These are phyloP conservation scores for Nannobrachium achirus DNA, from an alignment of 2,113 vertebrate species.

Conservation along the genomic window DNA sequence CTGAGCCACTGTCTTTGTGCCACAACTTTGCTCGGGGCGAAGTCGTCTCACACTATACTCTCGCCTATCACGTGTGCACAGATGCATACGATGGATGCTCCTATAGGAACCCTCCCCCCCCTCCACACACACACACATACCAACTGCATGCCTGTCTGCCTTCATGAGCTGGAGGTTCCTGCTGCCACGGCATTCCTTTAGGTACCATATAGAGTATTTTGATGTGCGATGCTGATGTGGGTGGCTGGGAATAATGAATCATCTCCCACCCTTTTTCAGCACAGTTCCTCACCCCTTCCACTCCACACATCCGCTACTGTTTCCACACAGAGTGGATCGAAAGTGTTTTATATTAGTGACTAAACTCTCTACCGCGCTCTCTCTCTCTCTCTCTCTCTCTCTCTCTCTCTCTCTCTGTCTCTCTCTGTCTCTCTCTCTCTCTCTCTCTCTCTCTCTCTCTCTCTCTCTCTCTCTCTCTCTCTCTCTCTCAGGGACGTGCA, in stretches of 20 bases:
- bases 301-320: not conserved
- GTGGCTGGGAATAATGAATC: slow-evolving; percentile 20
- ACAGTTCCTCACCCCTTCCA: slow-evolving; percentile 21
- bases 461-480: too few species aligned
- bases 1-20: too few species aligned
- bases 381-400: too few species aligned
- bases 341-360: not conserved
- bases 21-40: slow-evolving; percentile 40
- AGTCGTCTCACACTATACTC: slow-evolving; percentile 48
- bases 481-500: too few species aligned
- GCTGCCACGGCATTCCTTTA: not conserved
- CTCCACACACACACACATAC: not conserved
- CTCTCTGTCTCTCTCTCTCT: too few species aligned
- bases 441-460: too few species aligned
- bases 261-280: slow-evolving; percentile 6
- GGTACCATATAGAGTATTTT: too few species aligned
- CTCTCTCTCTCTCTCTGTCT: too few species aligned
- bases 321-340: slow-evolving; percentile 8
- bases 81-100: too few species aligned
- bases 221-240: not conserved
- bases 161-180: not conserved
- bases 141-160: not conserved
- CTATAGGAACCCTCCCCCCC: too few species aligned
- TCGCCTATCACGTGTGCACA: too few species aligned
- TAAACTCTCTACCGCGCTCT: not conserved